Percentiles rank a stretch among this genome's conserved stretches.
Evolutionary conservation across 2,113 vertebrate genomes (phyloP).

Genomic region (Ursus arctos): DNA sequence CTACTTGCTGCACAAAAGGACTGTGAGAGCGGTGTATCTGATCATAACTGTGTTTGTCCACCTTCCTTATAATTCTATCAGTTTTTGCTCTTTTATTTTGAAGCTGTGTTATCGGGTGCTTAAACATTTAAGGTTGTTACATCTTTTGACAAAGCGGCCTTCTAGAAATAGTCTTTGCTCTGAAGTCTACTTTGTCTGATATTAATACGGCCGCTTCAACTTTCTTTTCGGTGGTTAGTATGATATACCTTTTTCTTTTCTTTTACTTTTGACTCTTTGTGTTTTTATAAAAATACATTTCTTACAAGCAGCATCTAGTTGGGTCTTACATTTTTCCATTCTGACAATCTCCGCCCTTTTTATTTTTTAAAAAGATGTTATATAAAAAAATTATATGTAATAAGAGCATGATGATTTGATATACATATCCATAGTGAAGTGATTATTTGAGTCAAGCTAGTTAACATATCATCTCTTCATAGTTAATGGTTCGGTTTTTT

Average conservation of each 20-base stretch:
- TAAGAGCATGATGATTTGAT: background rate
- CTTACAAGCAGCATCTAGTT: background rate
- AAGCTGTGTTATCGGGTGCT: background rate
- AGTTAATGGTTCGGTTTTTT: background rate
- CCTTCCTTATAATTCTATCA: background rate
- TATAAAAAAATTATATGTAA: background rate
- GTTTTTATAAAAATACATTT: background rate
- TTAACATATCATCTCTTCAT: background rate
- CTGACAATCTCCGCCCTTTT: background rate
- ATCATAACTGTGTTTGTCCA: background rate
- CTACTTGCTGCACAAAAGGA: background rate
- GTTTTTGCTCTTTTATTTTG: background rate
- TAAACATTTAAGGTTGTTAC: background rate
- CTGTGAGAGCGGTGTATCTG: background rate
- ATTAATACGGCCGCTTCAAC: background rate
- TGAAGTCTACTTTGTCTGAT: background rate
- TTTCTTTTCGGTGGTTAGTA: background rate
- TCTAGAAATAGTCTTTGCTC: background rate
- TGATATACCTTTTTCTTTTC: background rate
- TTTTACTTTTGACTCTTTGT: background rate
- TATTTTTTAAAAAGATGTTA: background rate
- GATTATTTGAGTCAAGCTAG: background rate
- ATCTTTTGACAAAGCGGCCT: background rate
- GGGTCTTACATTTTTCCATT: background rate
- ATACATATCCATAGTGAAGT: background rate